phyloP scores from a whole-genome alignment of 2,888 invertebrate species.

The Poecilobothrus nobilitatus region DNA sequence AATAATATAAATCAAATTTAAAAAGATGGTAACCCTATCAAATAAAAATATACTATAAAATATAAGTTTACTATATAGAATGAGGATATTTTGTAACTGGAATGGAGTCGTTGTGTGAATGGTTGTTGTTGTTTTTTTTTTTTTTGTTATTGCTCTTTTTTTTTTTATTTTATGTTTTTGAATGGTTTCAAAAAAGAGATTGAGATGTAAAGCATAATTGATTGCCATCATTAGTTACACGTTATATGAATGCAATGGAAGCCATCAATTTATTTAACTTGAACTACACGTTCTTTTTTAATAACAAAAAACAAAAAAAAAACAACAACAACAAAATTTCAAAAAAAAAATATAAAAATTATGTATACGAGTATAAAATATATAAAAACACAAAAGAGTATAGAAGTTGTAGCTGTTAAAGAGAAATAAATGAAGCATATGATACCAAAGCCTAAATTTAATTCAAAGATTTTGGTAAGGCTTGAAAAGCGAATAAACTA shows the following conservation, averaged over 20 bases:
- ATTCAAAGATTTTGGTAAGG: not conserved
- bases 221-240: slow-evolving; percentile 47
- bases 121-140: not conserved
- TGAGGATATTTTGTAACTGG: slow-evolving; percentile 5
- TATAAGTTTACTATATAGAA: no score
- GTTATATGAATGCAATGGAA: slow-evolving; percentile 45
- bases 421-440: not conserved
- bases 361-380: not conserved
- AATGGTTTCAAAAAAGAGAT: slow-evolving; percentile 37
- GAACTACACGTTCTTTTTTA: slow-evolving; percentile 39
- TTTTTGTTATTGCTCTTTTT: slow-evolving; percentile 17
- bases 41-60: no score
- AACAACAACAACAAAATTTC: not conserved
- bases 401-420: not conserved
- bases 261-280: slow-evolving; percentile 48
- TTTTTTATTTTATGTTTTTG: slow-evolving; percentile 15
- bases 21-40: no score
- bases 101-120: slow-evolving; percentile 16
- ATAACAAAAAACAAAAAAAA: slow-evolving; percentile 2
- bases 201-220: slow-evolving; percentile 48
- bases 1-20: no score
- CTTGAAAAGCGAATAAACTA: no score
- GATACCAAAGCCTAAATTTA: not conserved
- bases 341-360: not conserved
- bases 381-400: no score